A percentile compares a stretch with the other conserved stretches of the same genome.
Conservation (phyloP, 1,140 invertebrate species). For the Zaprionus vittiger region DNA sequence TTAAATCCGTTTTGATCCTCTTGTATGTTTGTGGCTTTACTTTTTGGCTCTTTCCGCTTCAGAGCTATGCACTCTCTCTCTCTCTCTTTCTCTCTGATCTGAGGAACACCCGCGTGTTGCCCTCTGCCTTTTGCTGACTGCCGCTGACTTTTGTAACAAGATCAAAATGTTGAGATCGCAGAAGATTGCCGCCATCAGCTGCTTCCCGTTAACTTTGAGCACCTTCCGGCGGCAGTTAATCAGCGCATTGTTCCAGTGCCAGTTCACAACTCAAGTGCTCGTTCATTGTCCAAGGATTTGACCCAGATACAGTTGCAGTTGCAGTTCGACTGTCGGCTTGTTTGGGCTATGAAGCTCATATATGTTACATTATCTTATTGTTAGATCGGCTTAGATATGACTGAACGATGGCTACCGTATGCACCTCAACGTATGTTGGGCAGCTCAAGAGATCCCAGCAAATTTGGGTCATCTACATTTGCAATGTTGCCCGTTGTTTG, state of each 20-base stretch:
- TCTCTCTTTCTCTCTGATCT: background rate
- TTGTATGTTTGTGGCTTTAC: constrained; percentile 83
- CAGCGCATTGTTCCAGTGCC: constrained; percentile 21
- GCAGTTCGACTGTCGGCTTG: constrained; percentile 53
- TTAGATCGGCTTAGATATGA: constrained; percentile 68
- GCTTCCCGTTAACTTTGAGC: constrained; percentile 60
- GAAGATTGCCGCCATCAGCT: constrained; percentile 56
- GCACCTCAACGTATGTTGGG: constrained; percentile 19
- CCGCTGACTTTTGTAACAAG: constrained; percentile 77
- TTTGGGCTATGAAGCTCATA: constrained; percentile 71
- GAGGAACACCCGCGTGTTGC: constrained; percentile 66
- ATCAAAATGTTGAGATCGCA: constrained; percentile 68
- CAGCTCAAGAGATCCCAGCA: constrained; percentile 12
- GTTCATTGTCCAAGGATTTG: constrained; percentile 47
- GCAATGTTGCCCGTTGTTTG: constrained; percentile 53
- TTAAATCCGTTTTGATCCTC: constrained; percentile 82
- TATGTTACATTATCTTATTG: constrained; percentile 80
- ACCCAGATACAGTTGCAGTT: constrained; percentile 60
- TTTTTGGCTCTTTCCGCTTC: constrained; percentile 79
- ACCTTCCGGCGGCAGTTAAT: constrained; percentile 23
- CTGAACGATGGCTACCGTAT: constrained; percentile 60
- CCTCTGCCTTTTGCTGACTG: constrained; percentile 36
- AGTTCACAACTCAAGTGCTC: constrained; percentile 46
- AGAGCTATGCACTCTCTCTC: constrained; percentile 10
- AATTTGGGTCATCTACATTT: constrained; percentile 35